phyloP scores from a whole-genome alignment of 2,113 vertebrate species.

The Osmerus eperlanus region DNA sequence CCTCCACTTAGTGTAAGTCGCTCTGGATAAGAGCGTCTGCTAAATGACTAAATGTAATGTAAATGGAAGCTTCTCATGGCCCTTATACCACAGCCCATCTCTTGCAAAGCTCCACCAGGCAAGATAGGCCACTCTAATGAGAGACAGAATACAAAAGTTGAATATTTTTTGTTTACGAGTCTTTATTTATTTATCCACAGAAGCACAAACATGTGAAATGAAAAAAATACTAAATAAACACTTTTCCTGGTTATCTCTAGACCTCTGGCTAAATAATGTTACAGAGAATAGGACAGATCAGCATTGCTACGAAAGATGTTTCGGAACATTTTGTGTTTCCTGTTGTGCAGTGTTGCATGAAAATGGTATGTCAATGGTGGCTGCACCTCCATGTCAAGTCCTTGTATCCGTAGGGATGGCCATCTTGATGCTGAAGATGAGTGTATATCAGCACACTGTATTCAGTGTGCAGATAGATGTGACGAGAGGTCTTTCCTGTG shows the following conservation, averaged over 20 bases:
- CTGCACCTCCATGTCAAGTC: background rate
- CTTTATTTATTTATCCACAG: background rate
- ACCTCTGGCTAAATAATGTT: background rate
- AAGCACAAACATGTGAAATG: background rate
- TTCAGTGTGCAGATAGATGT: background rate
- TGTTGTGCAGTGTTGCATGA: background rate
- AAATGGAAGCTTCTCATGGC: too few relatives aligned
- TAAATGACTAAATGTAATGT: too few relatives aligned
- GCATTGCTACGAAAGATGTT: background rate
- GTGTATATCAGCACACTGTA: background rate
- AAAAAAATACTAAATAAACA: background rate
- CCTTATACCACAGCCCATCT: background rate
- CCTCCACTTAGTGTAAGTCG: too few relatives aligned
- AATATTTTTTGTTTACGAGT: background rate
- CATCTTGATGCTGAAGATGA: conserved; percentile 2
- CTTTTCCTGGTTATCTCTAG: background rate
- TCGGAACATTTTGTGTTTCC: background rate
- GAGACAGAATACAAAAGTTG: background rate
- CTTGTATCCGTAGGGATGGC: conserved; percentile 3
- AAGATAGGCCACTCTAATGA: too few relatives aligned
- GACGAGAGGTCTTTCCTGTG: conserved; percentile 27
- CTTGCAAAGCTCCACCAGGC: too few relatives aligned
- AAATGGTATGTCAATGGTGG: background rate
- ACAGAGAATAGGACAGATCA: background rate
- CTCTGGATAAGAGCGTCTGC: too few relatives aligned